phyloP scores from a whole-genome alignment of 2,888 invertebrate species.

The Platycheirus rosarum region DNA sequence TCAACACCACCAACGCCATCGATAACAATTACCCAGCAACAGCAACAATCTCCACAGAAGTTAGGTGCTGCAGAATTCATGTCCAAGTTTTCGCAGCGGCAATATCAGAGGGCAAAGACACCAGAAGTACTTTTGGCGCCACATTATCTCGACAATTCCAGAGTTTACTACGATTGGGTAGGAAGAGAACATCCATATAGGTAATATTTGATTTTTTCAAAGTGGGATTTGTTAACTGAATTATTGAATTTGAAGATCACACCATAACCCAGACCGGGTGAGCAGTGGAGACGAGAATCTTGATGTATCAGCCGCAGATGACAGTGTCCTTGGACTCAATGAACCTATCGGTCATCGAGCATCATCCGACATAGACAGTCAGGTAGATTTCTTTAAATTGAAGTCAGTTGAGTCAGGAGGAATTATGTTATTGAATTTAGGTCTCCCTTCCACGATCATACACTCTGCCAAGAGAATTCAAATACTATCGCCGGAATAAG shows the following conservation, averaged over 20 bases:
- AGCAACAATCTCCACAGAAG: conserved; percentile 53
- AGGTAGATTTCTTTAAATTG: conserved; percentile 83
- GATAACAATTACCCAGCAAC: conserved; percentile 70
- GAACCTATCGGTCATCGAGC: conserved; percentile 73
- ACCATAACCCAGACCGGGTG: conserved; percentile 52
- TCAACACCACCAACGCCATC: conserved; percentile 75
- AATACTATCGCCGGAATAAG: conserved; percentile 87
- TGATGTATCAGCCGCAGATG: conserved; percentile 75
- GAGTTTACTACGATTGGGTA: conserved; percentile 83
- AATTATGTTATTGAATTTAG: conserved; percentile 81
- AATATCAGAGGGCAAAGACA: conserved; percentile 86
- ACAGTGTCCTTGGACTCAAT: conserved; percentile 75
- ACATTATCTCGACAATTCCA: conserved; percentile 84
- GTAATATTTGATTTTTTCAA: conserved; percentile 16
- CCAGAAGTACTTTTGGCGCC: conserved; percentile 92
- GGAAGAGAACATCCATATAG: conserved; percentile 78
- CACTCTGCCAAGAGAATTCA: conserved; percentile 92
- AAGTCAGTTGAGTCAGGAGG: background rate
- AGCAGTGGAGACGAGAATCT: conserved; percentile 77
- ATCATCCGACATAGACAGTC: conserved; percentile 90
- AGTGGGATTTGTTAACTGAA: background rate
- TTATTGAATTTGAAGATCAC: conserved; percentile 29
- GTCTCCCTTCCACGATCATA: conserved; percentile 92
- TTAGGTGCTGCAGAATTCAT: conserved; percentile 49
- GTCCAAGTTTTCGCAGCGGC: conserved; percentile 77